phyloP scores from a whole-genome alignment of 1,140 invertebrate genomes.

The Rhagoletis pomonella region DNA sequence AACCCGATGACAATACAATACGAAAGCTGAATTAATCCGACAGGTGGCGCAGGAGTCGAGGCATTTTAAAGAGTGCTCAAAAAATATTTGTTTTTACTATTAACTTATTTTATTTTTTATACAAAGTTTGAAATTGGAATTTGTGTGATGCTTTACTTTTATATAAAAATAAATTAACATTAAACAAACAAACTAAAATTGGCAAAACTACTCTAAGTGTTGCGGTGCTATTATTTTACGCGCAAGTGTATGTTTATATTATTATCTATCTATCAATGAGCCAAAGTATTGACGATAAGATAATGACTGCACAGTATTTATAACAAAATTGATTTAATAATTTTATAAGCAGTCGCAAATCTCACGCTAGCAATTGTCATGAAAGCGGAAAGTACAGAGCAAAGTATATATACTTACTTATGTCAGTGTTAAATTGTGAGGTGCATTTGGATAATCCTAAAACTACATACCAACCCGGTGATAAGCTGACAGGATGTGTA shows the following conservation, averaged over 20 bases:
- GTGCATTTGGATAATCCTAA: conserved; percentile 64
- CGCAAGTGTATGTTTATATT: neutral
- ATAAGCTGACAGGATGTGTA: conserved; percentile 62
- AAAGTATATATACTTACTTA: neutral
- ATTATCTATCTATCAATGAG: neutral
- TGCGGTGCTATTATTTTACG: too few species aligned
- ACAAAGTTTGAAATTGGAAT: neutral
- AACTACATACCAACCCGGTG: conserved; percentile 63
- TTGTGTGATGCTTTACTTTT: too few species aligned
- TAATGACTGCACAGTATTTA: neutral
- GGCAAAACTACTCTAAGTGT: neutral
- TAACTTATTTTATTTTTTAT: neutral
- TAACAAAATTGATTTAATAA: conserved; percentile 1
- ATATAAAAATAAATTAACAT: neutral
- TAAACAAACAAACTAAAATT: neutral
- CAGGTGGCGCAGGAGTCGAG: too few species aligned
- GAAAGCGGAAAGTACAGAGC: neutral
- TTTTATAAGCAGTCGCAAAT: neutral
- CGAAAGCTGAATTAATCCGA: too few species aligned
- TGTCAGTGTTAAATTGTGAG: conserved; percentile 57
- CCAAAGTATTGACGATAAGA: neutral
- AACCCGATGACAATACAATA: too few species aligned
- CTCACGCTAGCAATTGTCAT: neutral
- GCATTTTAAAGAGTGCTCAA: too few species aligned
- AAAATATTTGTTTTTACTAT: too few species aligned